phyloP scores from a whole-genome alignment of 2,113 vertebrate genomes.

The Abramis brama region DNA sequence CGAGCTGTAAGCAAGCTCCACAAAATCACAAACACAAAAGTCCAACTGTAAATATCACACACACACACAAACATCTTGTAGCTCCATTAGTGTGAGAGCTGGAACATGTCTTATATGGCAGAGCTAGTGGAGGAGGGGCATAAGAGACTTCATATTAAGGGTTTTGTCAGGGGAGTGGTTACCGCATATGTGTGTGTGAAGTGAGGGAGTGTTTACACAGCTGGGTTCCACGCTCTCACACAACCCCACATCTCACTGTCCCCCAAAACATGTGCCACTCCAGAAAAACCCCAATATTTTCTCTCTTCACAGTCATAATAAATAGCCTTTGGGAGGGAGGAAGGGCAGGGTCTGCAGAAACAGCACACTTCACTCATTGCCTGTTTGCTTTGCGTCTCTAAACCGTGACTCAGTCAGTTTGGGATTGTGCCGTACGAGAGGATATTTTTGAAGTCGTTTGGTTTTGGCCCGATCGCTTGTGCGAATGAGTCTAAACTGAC shows the following conservation, averaged over 20 bases:
- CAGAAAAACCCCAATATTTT: constrained; percentile 47
- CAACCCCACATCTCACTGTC: constrained; percentile 12
- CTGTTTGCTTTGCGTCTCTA: constrained; percentile 46
- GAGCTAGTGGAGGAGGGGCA: constrained; percentile 2
- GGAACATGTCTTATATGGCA: constrained; percentile 19
- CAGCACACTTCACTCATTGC: constrained; percentile 47
- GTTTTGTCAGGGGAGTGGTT: constrained; percentile 25
- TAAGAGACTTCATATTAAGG: constrained; percentile 32
- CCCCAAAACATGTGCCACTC: constrained; percentile 52
- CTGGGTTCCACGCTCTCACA: constrained; percentile 45
- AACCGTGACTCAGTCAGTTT: constrained; percentile 36
- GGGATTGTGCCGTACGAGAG: constrained; percentile 43
- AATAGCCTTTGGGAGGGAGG: constrained; percentile 33
- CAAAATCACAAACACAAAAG: constrained; percentile 28
- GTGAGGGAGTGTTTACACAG: constrained; percentile 34
- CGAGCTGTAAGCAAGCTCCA: neutral
- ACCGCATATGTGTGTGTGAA: neutral
- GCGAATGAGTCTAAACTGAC: constrained; percentile 50
- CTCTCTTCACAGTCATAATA: constrained; percentile 47
- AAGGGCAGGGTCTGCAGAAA: constrained; percentile 23
- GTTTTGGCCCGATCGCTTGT: constrained; percentile 30
- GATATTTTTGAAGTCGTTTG: constrained; percentile 65
- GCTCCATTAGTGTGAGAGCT: neutral
- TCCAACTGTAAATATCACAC: neutral
- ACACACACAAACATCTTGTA: neutral